Base-by-base conservation (phyloP, 2,888 invertebrate genomes). In the Melanostoma scalare region DNA sequence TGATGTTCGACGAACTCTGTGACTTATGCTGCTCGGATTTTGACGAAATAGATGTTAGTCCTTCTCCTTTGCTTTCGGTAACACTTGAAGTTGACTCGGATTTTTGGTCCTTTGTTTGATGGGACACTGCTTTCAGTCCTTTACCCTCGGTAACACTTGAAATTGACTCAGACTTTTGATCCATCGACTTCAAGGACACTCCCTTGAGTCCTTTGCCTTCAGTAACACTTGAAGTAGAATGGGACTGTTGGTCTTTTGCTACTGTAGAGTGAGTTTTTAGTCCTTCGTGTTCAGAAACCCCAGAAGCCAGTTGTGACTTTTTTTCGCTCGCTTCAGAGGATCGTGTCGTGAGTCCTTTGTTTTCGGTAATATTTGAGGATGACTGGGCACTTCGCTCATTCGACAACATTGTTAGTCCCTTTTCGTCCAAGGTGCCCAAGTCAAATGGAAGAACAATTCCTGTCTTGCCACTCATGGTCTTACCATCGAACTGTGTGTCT, bases 1-100 rank as follows among this genome's bases (percentile, higher is more conserved):
- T 65, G 9, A 31, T 10, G 48, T 78, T 44, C 3, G 78, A 20
- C 20, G 20, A 77, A 9, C 65, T 72, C 4, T 65, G 10, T 2
- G 53, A 63, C 30, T 69, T 73, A 31, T 65, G 36, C 35, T 73
- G 36, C 10, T 77, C 67, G 6, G 67, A 67, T 60, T 77, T 73
- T 4, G 78, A 69, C 4, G 78, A 73, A 40, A 69, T 63, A 5
- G 52, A 67, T 5, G 52, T 58, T 5, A 46, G 53, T 60, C 68
- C 75, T 35, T 55, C 9, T 36, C 56, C 38, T 33, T 71, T 58
- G 48, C 5, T 60, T 31, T 75, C 42, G 6, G 9, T 35, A 44
- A 42, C 36, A 42, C 35, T 44, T 30, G 67, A 55, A 40, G 61
- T 6, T 20, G 5, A 46, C 42, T 42, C 9, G 6, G 4, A 5